phyloP scores from a whole-genome alignment of 2,113 vertebrate genomes.

The Clarias macrocephalus region DNA sequence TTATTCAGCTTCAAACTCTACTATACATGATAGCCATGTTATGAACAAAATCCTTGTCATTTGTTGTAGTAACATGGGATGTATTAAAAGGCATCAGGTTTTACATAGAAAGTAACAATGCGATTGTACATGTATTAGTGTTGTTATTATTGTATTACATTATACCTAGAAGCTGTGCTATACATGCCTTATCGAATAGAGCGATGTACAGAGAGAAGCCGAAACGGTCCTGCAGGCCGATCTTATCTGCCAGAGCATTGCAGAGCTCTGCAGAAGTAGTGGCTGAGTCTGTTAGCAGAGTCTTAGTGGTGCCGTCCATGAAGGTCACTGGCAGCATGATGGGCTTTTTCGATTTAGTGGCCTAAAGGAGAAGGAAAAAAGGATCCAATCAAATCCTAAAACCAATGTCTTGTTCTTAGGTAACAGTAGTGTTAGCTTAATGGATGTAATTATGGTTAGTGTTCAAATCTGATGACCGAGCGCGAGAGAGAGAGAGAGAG shows the following conservation, averaged over 20 bases:
- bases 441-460: background rate
- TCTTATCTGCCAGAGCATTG: conserved; percentile 87
- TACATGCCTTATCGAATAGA: conserved; percentile 91
- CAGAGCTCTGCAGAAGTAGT: conserved; percentile 94
- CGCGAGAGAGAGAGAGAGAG: background rate
- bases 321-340: conserved; percentile 97
- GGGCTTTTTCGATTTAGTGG: conserved; percentile 97
- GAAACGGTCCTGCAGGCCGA: conserved; percentile 89
- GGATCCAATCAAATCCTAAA: conserved; percentile 7
- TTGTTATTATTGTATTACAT: conserved; percentile 1
- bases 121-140: background rate
- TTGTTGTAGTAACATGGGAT: background rate
- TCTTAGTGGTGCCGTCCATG: conserved; percentile 98
- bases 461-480: background rate
- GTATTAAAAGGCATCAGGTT: background rate
- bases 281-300: conserved; percentile 89
- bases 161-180: background rate
- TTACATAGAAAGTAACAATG: background rate
- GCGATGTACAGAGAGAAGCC: conserved; percentile 98
- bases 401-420: background rate
- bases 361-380: conserved; percentile 69
- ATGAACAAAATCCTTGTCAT: no score
- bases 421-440: background rate
- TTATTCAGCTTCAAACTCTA: no score
- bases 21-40: background rate